Conservation (phyloP, 2,113 vertebrate species). For the Acrocephalus kingi region DNA sequence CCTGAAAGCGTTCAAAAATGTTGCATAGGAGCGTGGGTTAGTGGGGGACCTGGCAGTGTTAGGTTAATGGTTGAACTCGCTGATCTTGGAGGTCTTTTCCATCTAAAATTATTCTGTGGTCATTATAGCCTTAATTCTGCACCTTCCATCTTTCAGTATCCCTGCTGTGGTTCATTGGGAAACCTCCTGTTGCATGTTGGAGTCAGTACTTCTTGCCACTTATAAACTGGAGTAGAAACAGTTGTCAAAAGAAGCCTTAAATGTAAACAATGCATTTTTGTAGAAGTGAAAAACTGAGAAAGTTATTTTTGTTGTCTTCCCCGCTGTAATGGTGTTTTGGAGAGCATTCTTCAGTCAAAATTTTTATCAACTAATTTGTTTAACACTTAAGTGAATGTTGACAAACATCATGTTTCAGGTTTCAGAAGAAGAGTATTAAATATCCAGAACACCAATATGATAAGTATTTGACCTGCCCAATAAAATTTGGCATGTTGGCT, state of each 20-base stretch:
- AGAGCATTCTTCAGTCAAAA: not conserved
- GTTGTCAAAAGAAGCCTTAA: not conserved
- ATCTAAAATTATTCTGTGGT: not conserved
- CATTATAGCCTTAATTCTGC: not conserved
- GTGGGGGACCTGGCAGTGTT: not conserved
- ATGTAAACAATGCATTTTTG: not conserved
- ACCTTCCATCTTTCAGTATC: not conserved
- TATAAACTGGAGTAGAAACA: not conserved
- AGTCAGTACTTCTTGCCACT: not conserved
- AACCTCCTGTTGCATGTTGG: not conserved
- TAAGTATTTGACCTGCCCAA: not conserved
- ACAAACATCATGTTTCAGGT: not conserved
- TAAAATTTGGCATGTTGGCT: not conserved
- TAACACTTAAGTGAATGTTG: not conserved
- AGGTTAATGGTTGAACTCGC: fast-evolving
- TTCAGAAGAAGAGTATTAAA: not conserved
- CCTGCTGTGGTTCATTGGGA: not conserved
- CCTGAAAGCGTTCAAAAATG: not conserved
- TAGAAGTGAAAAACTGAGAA: not conserved
- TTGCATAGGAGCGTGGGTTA: not conserved
- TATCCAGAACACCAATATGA: not conserved
- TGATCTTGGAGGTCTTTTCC: not conserved
- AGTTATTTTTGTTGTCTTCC: not conserved
- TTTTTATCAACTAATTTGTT: not conserved
- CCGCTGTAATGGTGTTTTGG: not conserved